phyloP scores from a whole-genome alignment of 2,888 invertebrate species.

The Stramonita haemastoma region DNA sequence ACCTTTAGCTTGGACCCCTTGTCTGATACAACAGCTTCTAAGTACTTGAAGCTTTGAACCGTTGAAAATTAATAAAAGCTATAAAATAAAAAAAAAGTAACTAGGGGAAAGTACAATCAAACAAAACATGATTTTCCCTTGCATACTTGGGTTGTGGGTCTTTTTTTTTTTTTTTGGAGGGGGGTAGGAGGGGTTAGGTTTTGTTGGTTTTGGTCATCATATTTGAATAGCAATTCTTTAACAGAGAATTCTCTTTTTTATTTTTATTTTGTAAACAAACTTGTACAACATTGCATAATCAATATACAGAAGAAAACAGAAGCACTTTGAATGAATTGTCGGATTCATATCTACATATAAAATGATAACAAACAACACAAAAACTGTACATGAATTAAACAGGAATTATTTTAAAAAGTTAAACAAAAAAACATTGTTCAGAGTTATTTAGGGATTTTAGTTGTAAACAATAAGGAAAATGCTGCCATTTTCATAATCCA shows the following conservation, averaged over 20 bases:
- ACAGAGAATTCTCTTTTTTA: background rate
- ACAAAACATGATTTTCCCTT: too few relatives aligned
- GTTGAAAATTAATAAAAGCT: too few relatives aligned
- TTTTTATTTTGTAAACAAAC: background rate
- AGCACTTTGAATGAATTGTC: background rate
- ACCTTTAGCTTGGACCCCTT: too few relatives aligned
- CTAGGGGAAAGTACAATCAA: too few relatives aligned
- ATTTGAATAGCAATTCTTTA: too few relatives aligned
- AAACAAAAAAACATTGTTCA: background rate
- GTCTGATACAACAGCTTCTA: too few relatives aligned
- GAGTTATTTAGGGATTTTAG: background rate
- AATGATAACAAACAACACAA: background rate
- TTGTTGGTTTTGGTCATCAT: too few relatives aligned
- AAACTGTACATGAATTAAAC: background rate
- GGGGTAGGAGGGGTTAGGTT: too few relatives aligned
- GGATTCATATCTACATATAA: background rate
- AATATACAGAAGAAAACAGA: background rate
- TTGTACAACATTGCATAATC: slow-evolving; percentile 5
- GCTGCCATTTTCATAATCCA: slow-evolving; percentile 5
- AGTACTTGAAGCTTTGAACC: too few relatives aligned
- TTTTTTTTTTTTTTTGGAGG: too few relatives aligned
- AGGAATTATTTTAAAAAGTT: background rate
- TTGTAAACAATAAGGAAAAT: background rate
- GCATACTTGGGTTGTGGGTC: too few relatives aligned
- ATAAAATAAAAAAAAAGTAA: too few relatives aligned